Base-by-base conservation (phyloP, 2,888 invertebrate genomes). In the Vanessa cardui region DNA sequence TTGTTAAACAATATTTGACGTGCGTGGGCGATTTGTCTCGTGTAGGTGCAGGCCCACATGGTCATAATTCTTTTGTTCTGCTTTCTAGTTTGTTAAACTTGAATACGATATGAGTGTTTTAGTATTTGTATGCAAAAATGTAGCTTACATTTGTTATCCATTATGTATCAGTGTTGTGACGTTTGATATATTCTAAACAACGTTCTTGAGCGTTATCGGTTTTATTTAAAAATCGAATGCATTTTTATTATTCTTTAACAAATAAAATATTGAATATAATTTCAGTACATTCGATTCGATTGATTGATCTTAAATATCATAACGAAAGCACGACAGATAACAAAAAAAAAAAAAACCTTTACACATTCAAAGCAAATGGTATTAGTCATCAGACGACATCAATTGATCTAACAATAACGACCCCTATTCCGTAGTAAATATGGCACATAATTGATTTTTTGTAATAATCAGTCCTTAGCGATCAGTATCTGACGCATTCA, bases 401-500 rank as follows among this genome's bases (percentile, higher is more conserved):
- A 45, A 26, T 47, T 20, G 2, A 54, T 47, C 8, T 56, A 39
- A 54, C 56, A 8, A 20, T 39, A 45, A 56, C 16, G 58, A 56
- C 44, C 18, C 69, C 71, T 80, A 79, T 75, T n/a, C 50, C 46
- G 47, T 59, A 66, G 21, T 67, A 2, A 26, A 63, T 77, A 84
- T 77, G 75, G 79, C 75, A 72, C 62, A 78, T 74, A 81, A 74
- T 85, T 59, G 72, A 69, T 63, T 75, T 64, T 16, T 33, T 18
- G 26, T 58, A 63, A 50, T 15, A 70, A 31, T 72, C 86, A 88
- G 86, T 87, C 84, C 83, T 83, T 79, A 78, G 81, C 78, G 89
- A 89, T 89, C 84, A 73, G 83, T 89, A 90, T 90, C 90, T 78
- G 81, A 78, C 80, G 76, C 79, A 84, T 82, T 84, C 84, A 84